A percentile compares a stretch with the other conserved stretches of the same genome.
phyloP scores from a whole-genome alignment of 1,140 invertebrate genomes.

The Aricia agestis region DNA sequence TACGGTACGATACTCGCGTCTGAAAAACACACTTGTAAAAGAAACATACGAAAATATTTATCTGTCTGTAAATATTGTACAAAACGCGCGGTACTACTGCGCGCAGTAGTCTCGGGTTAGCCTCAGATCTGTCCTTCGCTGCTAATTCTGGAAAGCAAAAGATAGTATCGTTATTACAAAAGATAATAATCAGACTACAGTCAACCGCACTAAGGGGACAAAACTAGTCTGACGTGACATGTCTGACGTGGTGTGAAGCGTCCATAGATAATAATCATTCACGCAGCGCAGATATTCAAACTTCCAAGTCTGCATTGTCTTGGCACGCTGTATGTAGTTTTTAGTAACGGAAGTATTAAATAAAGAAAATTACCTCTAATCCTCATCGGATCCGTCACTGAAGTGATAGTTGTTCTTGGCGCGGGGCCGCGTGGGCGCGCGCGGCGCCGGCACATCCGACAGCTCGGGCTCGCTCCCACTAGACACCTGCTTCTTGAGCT shows the following conservation, averaged over 20 bases:
- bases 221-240: no score
- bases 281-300: no score
- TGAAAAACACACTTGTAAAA: slow-evolving; percentile 7
- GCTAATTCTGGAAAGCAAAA: background rate
- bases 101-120: background rate
- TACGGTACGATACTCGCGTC: slow-evolving; percentile 10
- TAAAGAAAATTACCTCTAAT: slow-evolving; percentile 23
- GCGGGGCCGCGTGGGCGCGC: slow-evolving; percentile 33
- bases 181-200: no score
- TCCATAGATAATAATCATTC: no score
- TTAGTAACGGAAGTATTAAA: no score
- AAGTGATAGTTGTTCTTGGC: slow-evolving; percentile 48
- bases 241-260: no score
- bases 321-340: no score
- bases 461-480: slow-evolving; percentile 49
- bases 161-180: no score
- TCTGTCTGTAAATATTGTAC: background rate
- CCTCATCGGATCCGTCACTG: slow-evolving; percentile 51
- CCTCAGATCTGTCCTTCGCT: background rate
- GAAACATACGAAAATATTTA: slow-evolving; percentile 24
- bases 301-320: no score
- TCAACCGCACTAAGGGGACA: no score
- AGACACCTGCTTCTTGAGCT: slow-evolving; percentile 55
- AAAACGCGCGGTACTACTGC: background rate
- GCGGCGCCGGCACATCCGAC: slow-evolving; percentile 28